phyloP scores from a whole-genome alignment of 2,888 invertebrate species.

The Drosophila kuntzei region DNA sequence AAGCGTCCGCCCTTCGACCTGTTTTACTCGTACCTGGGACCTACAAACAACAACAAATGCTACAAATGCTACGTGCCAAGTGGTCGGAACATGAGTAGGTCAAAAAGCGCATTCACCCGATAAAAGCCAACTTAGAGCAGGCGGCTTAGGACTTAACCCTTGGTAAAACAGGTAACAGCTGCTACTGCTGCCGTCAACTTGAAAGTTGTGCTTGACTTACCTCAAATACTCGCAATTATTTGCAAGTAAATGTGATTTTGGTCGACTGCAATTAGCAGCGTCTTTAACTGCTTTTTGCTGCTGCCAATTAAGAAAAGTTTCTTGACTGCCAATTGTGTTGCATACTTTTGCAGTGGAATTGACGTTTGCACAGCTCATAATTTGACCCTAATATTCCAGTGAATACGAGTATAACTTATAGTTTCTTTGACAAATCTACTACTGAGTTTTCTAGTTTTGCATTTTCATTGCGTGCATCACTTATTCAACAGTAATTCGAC shows the following conservation, averaged over 20 bases:
- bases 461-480: constrained; percentile 35
- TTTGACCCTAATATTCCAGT: constrained; percentile 23
- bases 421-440: constrained; percentile 36
- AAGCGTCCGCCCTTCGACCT: neutral
- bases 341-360: constrained; percentile 1
- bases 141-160: constrained; percentile 9
- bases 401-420: neutral
- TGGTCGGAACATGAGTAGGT: constrained; percentile 45
- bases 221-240: constrained; percentile 46
- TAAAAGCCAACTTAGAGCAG: constrained; percentile 22
- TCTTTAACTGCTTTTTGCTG: constrained; percentile 22
- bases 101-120: constrained; percentile 76
- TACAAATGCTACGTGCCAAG: constrained; percentile 49
- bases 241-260: constrained; percentile 31
- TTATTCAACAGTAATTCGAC: constrained; percentile 36
- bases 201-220: constrained; percentile 23
- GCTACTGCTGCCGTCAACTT: constrained; percentile 9
- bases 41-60: neutral
- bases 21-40: neutral
- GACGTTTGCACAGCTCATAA: constrained; percentile 27
- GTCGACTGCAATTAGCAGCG: constrained; percentile 57
- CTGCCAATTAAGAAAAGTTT: constrained; percentile 43
- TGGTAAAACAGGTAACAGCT: constrained; percentile 2
- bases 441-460: constrained; percentile 23
- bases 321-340: constrained; percentile 7